Conservation (phyloP, 2,888 invertebrate species). For the Monoplex corrugatus region DNA sequence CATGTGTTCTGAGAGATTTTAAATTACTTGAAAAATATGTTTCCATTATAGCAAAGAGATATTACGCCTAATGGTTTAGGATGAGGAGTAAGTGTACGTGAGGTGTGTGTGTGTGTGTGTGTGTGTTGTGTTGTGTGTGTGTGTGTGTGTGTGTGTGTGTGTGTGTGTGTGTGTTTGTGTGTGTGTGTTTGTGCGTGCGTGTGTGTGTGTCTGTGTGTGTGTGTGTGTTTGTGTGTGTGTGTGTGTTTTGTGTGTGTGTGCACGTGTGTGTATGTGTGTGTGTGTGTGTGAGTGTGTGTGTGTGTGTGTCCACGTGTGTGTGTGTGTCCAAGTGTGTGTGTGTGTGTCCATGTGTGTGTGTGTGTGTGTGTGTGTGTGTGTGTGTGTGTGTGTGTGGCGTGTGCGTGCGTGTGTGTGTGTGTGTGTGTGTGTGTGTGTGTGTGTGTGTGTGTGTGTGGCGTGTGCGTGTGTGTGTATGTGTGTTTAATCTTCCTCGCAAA, state of each 20-base stretch:
- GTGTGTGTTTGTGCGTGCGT: too few relatives aligned
- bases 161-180: background rate
- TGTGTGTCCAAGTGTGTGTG: background rate
- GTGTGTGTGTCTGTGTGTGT: too few relatives aligned
- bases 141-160: background rate
- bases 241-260: background rate
- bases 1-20: too few relatives aligned
- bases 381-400: too few relatives aligned
- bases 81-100: background rate
- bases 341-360: background rate
- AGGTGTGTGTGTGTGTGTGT: constrained; percentile 1
- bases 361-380: too few relatives aligned
- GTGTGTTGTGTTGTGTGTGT: background rate
- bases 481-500: too few relatives aligned
- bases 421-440: background rate
- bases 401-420: background rate
- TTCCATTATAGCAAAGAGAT: too few relatives aligned
- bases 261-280: too few relatives aligned
- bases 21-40: too few relatives aligned
- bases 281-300: background rate
- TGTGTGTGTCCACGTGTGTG: background rate
- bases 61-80: too few relatives aligned
- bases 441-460: background rate
- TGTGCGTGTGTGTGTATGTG: too few relatives aligned
- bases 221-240: background rate